These are phyloP conservation scores for Noctua pronuba DNA, from an alignment of 2,888 invertebrate species.

Conservation along the genomic window DNA sequence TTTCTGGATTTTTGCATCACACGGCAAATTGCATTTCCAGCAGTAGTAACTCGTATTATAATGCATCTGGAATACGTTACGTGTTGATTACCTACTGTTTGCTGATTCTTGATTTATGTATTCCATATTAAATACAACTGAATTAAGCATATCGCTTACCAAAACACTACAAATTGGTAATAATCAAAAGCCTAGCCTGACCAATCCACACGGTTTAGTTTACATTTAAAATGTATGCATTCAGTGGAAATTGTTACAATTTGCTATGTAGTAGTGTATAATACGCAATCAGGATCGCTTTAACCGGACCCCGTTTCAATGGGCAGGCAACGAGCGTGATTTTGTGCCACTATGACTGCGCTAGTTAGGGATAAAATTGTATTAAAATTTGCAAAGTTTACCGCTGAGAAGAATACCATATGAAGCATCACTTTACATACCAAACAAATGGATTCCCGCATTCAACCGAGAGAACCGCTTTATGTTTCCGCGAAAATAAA, in stretches of 20 bases:
- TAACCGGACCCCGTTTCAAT: conserved; percentile 77
- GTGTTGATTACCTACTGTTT: conserved; percentile 46
- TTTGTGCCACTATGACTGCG: conserved; percentile 68
- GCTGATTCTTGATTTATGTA: conserved; percentile 52
- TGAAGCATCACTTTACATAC: conserved; percentile 40
- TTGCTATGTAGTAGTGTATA: conserved; percentile 75
- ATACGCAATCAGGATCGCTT: conserved; percentile 83
- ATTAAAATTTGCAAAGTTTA: conserved; percentile 52
- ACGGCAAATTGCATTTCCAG: not conserved
- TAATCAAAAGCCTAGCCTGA: conserved; percentile 40
- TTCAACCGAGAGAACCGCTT: conserved; percentile 6
- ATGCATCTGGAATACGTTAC: conserved; percentile 25
- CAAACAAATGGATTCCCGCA: conserved; percentile 15
- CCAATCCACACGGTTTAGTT: conserved; percentile 57
- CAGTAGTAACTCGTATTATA: not conserved
- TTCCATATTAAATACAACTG: conserved; percentile 25
- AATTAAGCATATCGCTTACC: conserved; percentile 39
- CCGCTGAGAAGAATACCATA: conserved; percentile 58
- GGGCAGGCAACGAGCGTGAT: conserved; percentile 75
- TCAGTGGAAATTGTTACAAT: conserved; percentile 77
- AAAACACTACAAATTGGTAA: conserved; percentile 40
- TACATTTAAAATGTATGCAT: conserved; percentile 68
- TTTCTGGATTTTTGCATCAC: not conserved
- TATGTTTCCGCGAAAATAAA: conserved; percentile 27
- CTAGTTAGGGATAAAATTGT: conserved; percentile 55